phyloP scores from a whole-genome alignment of 2,888 invertebrate genomes.

The Noctuana brunneofusca region DNA sequence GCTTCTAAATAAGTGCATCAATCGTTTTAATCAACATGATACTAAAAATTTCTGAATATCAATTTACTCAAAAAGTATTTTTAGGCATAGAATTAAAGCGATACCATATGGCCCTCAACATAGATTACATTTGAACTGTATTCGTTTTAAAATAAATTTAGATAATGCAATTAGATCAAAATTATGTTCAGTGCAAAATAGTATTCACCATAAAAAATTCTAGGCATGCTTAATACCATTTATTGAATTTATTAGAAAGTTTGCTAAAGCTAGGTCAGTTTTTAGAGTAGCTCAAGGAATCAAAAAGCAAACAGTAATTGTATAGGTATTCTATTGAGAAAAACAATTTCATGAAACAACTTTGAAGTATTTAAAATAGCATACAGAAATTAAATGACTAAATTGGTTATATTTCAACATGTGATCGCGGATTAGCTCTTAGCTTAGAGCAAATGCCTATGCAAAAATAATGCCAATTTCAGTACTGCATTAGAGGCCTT shows the following conservation, averaged over 20 bases:
- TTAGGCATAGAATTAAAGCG: no score
- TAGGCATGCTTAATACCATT: conserved; percentile 8
- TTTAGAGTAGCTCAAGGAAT: background rate
- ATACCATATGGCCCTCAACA: no score
- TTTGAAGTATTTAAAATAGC: no score
- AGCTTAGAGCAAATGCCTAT: no score
- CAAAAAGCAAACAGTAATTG: conserved; percentile 1
- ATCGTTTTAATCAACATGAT: background rate
- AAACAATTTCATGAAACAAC: no score
- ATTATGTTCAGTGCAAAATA: background rate
- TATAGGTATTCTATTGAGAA: background rate
- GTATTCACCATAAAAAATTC: conserved; percentile 7
- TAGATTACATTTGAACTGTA: no score
- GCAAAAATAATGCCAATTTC: no score
- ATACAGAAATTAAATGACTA: no score
- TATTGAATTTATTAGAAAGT: conserved; percentile 26
- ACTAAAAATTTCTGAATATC: background rate
- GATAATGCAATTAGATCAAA: background rate
- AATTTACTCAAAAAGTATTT: background rate
- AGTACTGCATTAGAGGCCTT: no score
- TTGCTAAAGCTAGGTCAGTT: conserved; percentile 20
- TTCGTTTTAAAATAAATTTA: background rate
- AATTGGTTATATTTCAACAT: no score
- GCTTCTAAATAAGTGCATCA: background rate
- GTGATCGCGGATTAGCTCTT: no score